phyloP scores from a whole-genome alignment of 1,140 invertebrate species.

The Drepana arcuata region DNA sequence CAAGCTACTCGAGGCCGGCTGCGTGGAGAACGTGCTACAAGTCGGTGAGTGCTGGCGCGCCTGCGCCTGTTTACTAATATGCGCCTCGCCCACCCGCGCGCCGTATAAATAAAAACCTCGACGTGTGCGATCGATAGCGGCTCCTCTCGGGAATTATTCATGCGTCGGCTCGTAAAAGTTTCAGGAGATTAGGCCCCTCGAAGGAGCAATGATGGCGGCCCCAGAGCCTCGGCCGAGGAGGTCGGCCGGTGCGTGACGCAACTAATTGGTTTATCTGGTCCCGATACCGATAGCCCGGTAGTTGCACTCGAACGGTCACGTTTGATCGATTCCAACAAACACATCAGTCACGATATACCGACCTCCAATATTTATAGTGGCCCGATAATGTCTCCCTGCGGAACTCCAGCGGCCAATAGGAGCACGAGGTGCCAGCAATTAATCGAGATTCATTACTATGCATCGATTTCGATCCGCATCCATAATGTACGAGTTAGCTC shows the following conservation, averaged over 20 bases:
- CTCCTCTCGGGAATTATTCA: constrained; percentile 69
- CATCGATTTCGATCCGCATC: constrained; percentile 13
- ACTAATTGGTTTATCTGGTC: constrained; percentile 14
- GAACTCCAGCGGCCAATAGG: constrained; percentile 14
- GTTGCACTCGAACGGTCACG: constrained; percentile 5
- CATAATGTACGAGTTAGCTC: too few relatives aligned
- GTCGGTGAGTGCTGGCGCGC: constrained; percentile 81
- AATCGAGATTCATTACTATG: constrained; percentile 17
- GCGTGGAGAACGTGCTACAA: constrained; percentile 89
- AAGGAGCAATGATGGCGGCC: constrained; percentile 19
- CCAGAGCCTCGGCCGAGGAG: constrained; percentile 13
- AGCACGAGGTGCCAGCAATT: constrained; percentile 12
- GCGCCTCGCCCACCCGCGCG: constrained; percentile 66
- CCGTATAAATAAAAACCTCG: constrained; percentile 70
- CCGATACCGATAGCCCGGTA: constrained; percentile 21
- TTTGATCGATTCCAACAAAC: neutral
- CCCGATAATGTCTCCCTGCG: constrained; percentile 17
- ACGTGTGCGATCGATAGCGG: constrained; percentile 70
- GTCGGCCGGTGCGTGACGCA: constrained; percentile 4
- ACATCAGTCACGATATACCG: constrained; percentile 4
- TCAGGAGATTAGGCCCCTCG: constrained; percentile 46
- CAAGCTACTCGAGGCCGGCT: constrained; percentile 83
- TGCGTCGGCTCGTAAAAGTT: constrained; percentile 54
- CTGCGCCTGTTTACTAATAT: constrained; percentile 71
- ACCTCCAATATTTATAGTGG: constrained; percentile 3